Evolutionary conservation across 2,888 invertebrate genomes (phyloP).

Genomic region (Drosophila siamana): DNA sequence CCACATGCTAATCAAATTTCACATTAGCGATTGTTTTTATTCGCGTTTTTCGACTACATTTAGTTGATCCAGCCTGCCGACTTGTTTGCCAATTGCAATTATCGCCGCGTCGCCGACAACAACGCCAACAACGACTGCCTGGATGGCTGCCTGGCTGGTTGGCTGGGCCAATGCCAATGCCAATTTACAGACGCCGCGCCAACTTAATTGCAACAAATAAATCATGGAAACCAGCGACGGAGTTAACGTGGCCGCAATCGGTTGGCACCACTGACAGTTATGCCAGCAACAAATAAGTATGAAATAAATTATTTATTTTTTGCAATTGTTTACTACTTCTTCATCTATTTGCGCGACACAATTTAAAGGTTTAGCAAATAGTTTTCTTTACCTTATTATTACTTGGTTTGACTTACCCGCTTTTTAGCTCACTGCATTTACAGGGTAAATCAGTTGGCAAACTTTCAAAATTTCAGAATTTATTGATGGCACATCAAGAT

Average conservation of each 20-base stretch:
- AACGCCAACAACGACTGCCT: conserved; percentile 17
- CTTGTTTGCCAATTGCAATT: conserved; percentile 51
- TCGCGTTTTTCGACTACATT: conserved; percentile 42
- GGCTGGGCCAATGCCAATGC: conserved; percentile 29
- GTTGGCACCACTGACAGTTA: neutral
- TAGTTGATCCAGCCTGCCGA: conserved; percentile 36
- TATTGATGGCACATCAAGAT: neutral
- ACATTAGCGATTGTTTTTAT: conserved; percentile 51
- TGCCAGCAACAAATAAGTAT: too few species aligned
- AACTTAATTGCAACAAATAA: conserved; percentile 64
- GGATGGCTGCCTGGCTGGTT: neutral
- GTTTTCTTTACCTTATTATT: too few species aligned
- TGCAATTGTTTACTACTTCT: too few species aligned
- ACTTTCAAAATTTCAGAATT: conserved; percentile 2
- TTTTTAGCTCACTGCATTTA: neutral
- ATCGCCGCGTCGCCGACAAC: conserved; percentile 43
- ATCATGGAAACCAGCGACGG: conserved; percentile 51
- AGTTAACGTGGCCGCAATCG: conserved; percentile 18
- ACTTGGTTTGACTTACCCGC: too few species aligned
- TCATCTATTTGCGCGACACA: too few species aligned
- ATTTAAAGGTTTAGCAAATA: too few species aligned
- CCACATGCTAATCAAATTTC: conserved; percentile 67
- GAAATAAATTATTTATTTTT: neutral
- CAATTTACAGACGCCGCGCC: conserved; percentile 43
- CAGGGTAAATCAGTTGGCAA: conserved; percentile 5